A percentile compares a stretch with the other conserved stretches of the same genome.
phyloP scores from a whole-genome alignment of 2,888 invertebrate species.

The Seira ritae region DNA sequence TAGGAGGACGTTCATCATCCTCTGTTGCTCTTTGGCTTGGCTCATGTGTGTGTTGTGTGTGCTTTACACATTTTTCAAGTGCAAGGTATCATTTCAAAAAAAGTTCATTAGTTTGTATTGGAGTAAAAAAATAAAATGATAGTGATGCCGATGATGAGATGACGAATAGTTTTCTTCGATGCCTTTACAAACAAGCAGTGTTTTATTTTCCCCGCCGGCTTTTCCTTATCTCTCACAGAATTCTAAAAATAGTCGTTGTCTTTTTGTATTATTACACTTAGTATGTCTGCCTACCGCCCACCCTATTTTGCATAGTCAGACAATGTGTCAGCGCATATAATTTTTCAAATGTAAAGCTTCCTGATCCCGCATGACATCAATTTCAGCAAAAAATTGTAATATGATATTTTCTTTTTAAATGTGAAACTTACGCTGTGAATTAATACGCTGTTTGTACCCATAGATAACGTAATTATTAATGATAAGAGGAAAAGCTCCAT shows the following conservation, averaged over 20 bases:
- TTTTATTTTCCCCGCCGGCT: no score
- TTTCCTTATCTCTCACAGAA: not conserved
- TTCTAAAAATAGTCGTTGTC: constrained; percentile 16
- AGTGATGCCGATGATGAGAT: no score
- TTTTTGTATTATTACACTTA: no score
- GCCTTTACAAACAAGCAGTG: not conserved
- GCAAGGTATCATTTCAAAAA: constrained; percentile 31
- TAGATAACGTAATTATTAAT: no score
- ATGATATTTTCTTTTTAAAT: no score
- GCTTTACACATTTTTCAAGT: constrained; percentile 32
- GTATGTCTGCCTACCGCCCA: not conserved
- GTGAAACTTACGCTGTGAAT: no score
- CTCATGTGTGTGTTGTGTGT: no score
- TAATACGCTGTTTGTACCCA: no score
- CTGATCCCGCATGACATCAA: no score
- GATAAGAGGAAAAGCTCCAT: no score
- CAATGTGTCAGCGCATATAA: not conserved
- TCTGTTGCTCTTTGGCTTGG: not conserved
- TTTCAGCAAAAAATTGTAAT: no score
- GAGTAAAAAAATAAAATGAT: not conserved
- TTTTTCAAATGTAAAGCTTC: not conserved
- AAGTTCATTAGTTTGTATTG: not conserved
- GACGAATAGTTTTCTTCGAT: not conserved
- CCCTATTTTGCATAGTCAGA: not conserved
- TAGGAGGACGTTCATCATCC: not conserved